Base-by-base conservation (phyloP, 2,113 vertebrate genomes). In the Empidonax alnorum region DNA sequence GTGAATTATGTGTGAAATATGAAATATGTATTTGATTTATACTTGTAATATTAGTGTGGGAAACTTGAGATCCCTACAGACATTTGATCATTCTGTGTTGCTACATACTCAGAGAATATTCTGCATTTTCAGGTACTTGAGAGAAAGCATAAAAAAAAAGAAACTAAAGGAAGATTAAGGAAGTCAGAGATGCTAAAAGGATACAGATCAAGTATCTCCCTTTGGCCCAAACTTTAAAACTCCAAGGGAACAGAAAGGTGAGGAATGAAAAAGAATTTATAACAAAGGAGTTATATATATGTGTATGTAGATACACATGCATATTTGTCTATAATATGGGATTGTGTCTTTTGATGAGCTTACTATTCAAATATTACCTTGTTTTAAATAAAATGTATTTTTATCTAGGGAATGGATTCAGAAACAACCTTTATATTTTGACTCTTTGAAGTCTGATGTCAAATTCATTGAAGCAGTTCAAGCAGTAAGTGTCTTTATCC, bases 121-220 rank as follows among this genome's bases (percentile, higher is more conserved):
- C 46, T 89, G 15, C 21, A 24, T 89, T 95, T 97, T 89, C 94
- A 85, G 73, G 24, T 49, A 44, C 37, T 61, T 49, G 37, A 89
- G 50, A 71, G 35, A 69, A 82, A 82, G 6, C 50, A 24, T 18
- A 89, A 31, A 65, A 89, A 81, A 72, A 71, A 42, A 37, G 5
- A 22, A 76, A 31, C 19, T 30, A 63, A 74, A 82, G 22, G 47
- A 93, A 91, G 62, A 61, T 42, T 33, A 25, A 89, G 39, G 39
- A 86, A 92, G 39, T 24, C 56, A 87, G 31, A 84, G 90, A 71
- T 52, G 39, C 47, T 77, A 39, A 74, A 50, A 7, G 3, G 30
- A 19, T 75, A 62, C 22, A 73, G 49, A 74, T 42, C 2, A 88
- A 62, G 67, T 58, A 21, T 24, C n/a, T 62, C 21, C 33, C 35